phyloP scores from a whole-genome alignment of 1,140 invertebrate species.

The Tetraneura akinire region DNA sequence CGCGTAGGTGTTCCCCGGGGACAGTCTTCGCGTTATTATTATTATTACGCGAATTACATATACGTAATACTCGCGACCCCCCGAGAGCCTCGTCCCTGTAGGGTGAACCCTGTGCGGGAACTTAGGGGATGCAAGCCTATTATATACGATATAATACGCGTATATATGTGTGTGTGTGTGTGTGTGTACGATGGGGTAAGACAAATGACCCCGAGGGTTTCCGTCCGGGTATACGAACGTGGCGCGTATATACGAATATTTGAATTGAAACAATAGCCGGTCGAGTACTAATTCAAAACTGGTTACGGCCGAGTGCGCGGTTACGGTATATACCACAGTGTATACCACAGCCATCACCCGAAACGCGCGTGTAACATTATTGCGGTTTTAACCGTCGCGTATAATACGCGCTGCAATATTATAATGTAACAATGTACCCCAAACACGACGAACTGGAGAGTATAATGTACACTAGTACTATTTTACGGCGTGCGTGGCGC shows the following conservation, averaged over 20 bases:
- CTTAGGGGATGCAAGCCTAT: neutral
- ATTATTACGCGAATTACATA: neutral
- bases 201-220: constrained; percentile 47
- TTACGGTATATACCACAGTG: too few relatives aligned
- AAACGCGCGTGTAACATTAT: constrained; percentile 13
- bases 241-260: neutral
- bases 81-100: neutral
- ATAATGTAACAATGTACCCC: too few relatives aligned
- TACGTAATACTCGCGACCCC: neutral
- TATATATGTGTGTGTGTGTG: too few relatives aligned
- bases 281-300: constrained; percentile 39
- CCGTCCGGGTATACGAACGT: neutral
- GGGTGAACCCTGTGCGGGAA: neutral
- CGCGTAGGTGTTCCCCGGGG: constrained; percentile 35
- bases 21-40: neutral
- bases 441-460: neutral
- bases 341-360: too few relatives aligned
- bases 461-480: neutral
- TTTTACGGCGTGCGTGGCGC: neutral
- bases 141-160: too few relatives aligned
- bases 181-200: neutral
- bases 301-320: neutral
- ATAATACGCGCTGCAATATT: too few relatives aligned
- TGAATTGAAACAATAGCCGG: constrained; percentile 50
- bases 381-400: neutral